Evolutionary conservation across 2,888 invertebrate species (phyloP), one percentile per base, ranked within the genome.

Genomic region (Drosophila aldrichi): DNA sequence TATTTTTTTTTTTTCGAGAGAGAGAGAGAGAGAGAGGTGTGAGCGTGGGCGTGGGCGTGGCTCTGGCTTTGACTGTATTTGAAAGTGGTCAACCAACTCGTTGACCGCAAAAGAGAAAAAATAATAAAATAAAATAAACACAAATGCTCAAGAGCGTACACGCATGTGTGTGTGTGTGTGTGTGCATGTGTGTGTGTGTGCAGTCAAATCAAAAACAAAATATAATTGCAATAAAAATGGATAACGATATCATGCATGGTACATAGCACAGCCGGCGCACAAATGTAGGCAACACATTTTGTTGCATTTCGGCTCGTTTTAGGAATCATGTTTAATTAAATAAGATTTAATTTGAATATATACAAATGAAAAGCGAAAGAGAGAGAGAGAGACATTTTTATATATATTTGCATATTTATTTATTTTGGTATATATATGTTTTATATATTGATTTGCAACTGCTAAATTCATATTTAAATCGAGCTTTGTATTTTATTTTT

Each of bases 61-160:
- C 57, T 36, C 62, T 67, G 70, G 70, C 73, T 73, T 79, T 74
- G 73, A 79, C 70, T 77, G 79, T 81, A 87, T 87, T 87, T 87
- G 88, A 85, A 89, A 91, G 91, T 91, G 91, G 91, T 91, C 91
- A 90, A 91, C 91, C 91, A 90, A 91, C 91, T 91, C 85, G 84
- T 81, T 88, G 81, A 91, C 91, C 91, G 70, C 91, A 91, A 88
- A 84, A 84, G 77, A 81, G 90, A 83, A 82, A 84, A 74, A 83
- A 82, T 77, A 83, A 81, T 77, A 82, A 80, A 81, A 81, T 73
- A 80, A 82, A 82, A 81, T 79, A 86, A 79, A 73, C 74, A 77
- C 70, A 77, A 56, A 80, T 78, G 78, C 74, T 71, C 60, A 66
- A 52, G 60, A 64, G 60, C 46, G 60, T 51, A 70, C 54, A 61